Conservation (phyloP, 2,888 invertebrate species). For the Parnassius smintheus region DNA sequence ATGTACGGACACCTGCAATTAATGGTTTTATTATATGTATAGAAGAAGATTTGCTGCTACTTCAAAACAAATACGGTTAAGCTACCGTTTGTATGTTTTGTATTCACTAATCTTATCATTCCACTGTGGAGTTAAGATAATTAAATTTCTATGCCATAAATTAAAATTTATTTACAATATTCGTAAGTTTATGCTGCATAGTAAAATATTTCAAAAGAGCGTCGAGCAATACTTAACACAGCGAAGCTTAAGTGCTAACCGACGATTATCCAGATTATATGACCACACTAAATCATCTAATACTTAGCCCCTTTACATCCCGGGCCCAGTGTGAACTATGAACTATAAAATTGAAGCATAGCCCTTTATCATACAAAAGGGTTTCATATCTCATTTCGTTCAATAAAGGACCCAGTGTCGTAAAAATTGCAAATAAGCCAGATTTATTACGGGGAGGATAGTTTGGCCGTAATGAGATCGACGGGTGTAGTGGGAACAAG, state of each 20-base stretch:
- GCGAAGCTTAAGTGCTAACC: slow-evolving; percentile 59
- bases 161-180: too few species aligned
- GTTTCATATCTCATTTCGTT: slow-evolving; percentile 62
- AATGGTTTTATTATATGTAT: too few species aligned
- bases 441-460: slow-evolving; percentile 51
- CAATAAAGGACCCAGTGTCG: slow-evolving; percentile 60
- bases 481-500: slow-evolving; percentile 30
- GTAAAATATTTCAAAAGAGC: slow-evolving; percentile 34
- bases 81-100: too few species aligned
- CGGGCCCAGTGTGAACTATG: slow-evolving; percentile 66
- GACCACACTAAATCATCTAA: slow-evolving; percentile 70
- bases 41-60: too few species aligned
- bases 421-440: slow-evolving; percentile 74
- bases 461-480: slow-evolving; percentile 58
- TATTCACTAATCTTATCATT: too few species aligned
- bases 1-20: too few species aligned
- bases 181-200: neutral
- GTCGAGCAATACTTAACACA: slow-evolving; percentile 44
- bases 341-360: slow-evolving; percentile 78
- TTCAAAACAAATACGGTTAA: too few species aligned
- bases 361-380: slow-evolving; percentile 65
- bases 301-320: slow-evolving; percentile 59
- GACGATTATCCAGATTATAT: slow-evolving; percentile 72
- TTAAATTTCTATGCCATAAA: too few species aligned
- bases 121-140: too few species aligned